Base-by-base conservation (phyloP, 1,140 invertebrate genomes). In the Venustaconcha ellipsiformis region DNA sequence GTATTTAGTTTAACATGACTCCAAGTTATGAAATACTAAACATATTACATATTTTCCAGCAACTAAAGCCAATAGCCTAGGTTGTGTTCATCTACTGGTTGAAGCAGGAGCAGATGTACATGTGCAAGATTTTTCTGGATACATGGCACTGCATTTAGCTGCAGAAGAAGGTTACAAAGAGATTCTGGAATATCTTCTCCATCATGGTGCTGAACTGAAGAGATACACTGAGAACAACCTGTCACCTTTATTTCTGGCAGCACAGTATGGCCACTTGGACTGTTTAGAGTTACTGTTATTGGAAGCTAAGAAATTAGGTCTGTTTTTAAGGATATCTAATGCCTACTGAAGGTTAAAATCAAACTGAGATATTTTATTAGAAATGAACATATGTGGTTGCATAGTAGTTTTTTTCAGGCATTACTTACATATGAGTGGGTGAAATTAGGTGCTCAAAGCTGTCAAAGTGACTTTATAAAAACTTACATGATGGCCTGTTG, bases 171-270 rank as follows among this genome's bases (percentile, higher is more conserved):
- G 85, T 11, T 57, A 79, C 58, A 20, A 78, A 23, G 66, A 78
- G 17, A 73, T 88, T 20, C 62, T 89, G 0, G 62, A 76, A 57
- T 76, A 71, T 57, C 73, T 90, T 14, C 57, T 90, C n/a, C 70
- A 82, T 23, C 72, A 83, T 70, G 85, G 85, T 26, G 87, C 88
- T 17, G 65, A 80, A 30, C 70, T 90, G n/a, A 82, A 86, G 70
- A 62, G 85, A 23, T 78, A 69, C 63, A 86, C 88, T 70, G 88
- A 90, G 67, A 83, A 85, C 65, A 79, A 86, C 20, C 76, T 89
- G 14, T 88, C 87, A 26, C 86, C 89, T n/a, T 67, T 90, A 12
- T 90, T 90, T 62, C 68, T 87, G 65, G 88, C 89, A 13, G 83
- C 88, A 13, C 86, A 90, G 68, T 82, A 83, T 80, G 89, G 89